Percentiles rank a stretch among this genome's conserved stretches.
These are phyloP conservation scores for cattle (Bos taurus) DNA, from an alignment of 2,113 vertebrate genomes.

Conservation along the genomic window ARS-UCD2.0 NC_037335.1:45805001-45805500, in stretches of 20 bases:
- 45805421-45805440: background rate
- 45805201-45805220: background rate
- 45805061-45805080: background rate
- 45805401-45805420: constrained; percentile 7
- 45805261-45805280: background rate
- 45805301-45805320: background rate
- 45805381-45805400: background rate
- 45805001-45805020: background rate
- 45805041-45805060: constrained; percentile 13
- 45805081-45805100: background rate
- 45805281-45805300: background rate
- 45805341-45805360: background rate
- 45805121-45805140: background rate
- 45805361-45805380: background rate
- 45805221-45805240: background rate
- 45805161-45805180: background rate
- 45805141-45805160: background rate
- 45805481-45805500: background rate
- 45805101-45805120: constrained; percentile 18
- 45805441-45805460: background rate
- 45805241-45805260: background rate
- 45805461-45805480: constrained; percentile 22
- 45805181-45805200: background rate
- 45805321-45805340: background rate
- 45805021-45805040: background rate